Percentiles rank a stretch among this genome's conserved stretches.
Conservation (phyloP, 2,113 vertebrate genomes). For the Ramphastos sulfuratus region DNA sequence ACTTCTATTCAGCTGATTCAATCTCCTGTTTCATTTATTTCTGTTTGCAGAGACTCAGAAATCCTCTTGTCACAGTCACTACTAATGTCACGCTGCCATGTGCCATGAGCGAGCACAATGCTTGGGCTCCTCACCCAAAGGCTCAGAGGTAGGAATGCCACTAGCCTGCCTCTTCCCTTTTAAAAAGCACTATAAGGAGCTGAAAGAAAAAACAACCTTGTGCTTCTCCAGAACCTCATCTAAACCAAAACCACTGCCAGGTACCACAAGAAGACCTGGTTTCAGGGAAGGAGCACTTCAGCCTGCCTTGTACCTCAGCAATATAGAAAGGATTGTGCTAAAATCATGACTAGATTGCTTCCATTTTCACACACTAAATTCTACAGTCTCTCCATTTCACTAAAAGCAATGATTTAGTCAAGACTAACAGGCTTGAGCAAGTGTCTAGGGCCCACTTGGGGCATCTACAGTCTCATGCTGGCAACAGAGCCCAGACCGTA, state of each 20-base stretch:
- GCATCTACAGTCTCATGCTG: too few species aligned
- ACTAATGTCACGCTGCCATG: fast-evolving
- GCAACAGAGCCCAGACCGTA: not conserved
- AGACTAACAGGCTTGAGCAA: not conserved
- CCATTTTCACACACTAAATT: not conserved
- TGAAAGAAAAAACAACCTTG: not conserved
- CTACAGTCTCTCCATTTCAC: not conserved
- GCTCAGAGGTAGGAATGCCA: not conserved
- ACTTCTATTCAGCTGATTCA: not conserved
- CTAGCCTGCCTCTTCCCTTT: not conserved
- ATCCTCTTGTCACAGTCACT: not conserved
- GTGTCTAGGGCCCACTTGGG: not conserved
- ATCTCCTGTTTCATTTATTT: not conserved
- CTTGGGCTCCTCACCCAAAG: not conserved
- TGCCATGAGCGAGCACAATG: fast-evolving
- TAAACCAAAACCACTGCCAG: not conserved
- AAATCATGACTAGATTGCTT: not conserved
- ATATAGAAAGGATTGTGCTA: not conserved
- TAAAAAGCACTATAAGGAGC: not conserved
- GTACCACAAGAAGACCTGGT: not conserved
- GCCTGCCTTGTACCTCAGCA: not conserved
- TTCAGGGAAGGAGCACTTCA: not conserved
- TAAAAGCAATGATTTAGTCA: not conserved
- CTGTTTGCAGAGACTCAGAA: not conserved
- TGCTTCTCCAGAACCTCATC: not conserved